Evolutionary conservation across 1,140 invertebrate species (phyloP).

Genomic region (Tetramorium alpestre): DNA sequence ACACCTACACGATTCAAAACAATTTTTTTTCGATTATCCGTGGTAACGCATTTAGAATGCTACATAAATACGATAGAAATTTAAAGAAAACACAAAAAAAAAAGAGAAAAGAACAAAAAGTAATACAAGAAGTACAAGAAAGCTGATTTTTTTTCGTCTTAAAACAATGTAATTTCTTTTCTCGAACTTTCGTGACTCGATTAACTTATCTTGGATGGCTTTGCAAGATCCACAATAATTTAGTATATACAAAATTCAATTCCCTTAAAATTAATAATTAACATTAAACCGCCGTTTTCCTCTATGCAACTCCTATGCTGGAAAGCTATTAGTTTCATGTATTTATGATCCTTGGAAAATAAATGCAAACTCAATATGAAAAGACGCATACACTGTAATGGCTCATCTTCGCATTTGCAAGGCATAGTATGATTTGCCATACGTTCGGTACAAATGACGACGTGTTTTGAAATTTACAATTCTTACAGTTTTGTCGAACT

Average conservation of each 20-base stretch:
- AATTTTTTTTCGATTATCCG: conserved; percentile 49
- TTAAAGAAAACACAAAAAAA: conserved; percentile 54
- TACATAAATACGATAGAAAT: conserved; percentile 31
- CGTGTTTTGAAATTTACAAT: conserved; percentile 78
- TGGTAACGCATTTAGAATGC: conserved; percentile 35
- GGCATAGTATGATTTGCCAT: conserved; percentile 67
- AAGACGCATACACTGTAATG: conserved; percentile 45
- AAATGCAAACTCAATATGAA: conserved; percentile 60
- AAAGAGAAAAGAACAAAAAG: conserved; percentile 59
- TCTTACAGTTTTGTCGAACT: conserved; percentile 74
- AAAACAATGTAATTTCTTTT: conserved; percentile 61
- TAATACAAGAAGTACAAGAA: conserved; percentile 68
- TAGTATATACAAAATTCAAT: conserved; percentile 79
- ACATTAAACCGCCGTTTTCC: conserved; percentile 38
- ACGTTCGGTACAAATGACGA: conserved; percentile 68
- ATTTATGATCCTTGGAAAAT: conserved; percentile 51
- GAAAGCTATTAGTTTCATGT: conserved; percentile 32
- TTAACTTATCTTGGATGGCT: conserved; percentile 56
- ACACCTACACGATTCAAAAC: conserved; percentile 66
- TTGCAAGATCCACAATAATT: conserved; percentile 76
- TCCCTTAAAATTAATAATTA: conserved; percentile 75
- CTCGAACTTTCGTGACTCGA: conserved; percentile 42
- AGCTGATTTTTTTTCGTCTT: conserved; percentile 46
- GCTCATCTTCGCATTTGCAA: conserved; percentile 69
- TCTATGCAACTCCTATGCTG: background rate